Evolutionary conservation across 2,113 vertebrate species (phyloP), one percentile per base, ranked within the genome.

Genomic region (Benitochromis conjunctus): DNA sequence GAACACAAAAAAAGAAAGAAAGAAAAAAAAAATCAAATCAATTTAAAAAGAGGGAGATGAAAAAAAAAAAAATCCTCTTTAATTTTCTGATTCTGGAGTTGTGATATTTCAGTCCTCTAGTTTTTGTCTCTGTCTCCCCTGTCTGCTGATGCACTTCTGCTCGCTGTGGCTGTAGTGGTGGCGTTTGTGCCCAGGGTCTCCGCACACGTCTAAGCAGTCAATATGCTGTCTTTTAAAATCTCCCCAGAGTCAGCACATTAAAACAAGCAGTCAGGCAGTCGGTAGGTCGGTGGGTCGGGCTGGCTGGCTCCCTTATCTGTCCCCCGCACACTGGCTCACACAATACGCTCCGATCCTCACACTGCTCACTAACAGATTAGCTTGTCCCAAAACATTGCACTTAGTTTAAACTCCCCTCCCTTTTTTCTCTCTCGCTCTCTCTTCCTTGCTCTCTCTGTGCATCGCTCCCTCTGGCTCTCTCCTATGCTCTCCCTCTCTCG

Each of bases 381-480:
- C 97, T 97, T 98, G 97, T 98, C 98, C 98, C 98, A 99, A 98
- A 97, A 98, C 98, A 99, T 99, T 98, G 98, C 98, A 99, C 97
- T 98, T 98, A 97, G 97, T 98, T 98, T 98, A 99, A 99, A 98
- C 98, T 98, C 97, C 94, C 95, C 94, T 93, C 95, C 95, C 95
- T 95, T 94, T 94, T 94, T 85, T 93, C 89, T 85, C 82, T 74
- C 76, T 83, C 87, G 74, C 87, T 81, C 85, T 71, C 57, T 77
- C 64, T 82, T 83, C 79, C 81, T 66, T 31, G 31, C 81, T 34
- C 84, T 76, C 88, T 92, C 84, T 76, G 82, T 85, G 79, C 87
- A 84, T 88, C 86, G 60, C 87, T 87, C 91, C 79, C 89, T 84
- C 88, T 85, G 79, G 38, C 87, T 89, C 84, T 79, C 87, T 93